Evolutionary conservation across 92 coral and sea anemone species (phyloP).

Genomic region (Palythoa caribaeorum): DNA sequence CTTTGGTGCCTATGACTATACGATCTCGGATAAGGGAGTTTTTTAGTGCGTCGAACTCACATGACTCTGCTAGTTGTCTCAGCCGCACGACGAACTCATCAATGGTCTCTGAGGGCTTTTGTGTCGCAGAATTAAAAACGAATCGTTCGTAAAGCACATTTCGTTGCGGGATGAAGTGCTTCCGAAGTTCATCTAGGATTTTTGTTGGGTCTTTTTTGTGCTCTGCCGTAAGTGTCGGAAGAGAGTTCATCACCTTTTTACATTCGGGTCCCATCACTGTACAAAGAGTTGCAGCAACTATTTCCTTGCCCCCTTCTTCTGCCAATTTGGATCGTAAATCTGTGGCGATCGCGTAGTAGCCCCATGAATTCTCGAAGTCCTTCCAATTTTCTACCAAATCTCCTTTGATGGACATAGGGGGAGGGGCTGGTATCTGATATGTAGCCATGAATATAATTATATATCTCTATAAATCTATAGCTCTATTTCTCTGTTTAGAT

Average conservation of each 20-base stretch:
- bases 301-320: constrained; percentile 28
- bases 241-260: constrained; percentile 53
- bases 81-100: constrained; percentile 35
- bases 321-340: constrained; percentile 43
- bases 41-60: constrained; percentile 44
- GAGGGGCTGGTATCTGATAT: constrained; percentile 56
- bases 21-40: constrained; percentile 55
- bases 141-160: constrained; percentile 48
- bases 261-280: constrained; percentile 41
- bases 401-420: constrained; percentile 55
- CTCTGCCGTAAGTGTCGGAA: constrained; percentile 42
- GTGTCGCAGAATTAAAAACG: constrained; percentile 53
- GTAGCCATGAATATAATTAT: constrained; percentile 39
- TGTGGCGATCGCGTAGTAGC: constrained; percentile 42
- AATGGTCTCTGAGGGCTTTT: constrained; percentile 48
- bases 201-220: constrained; percentile 51
- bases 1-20: constrained; percentile 51
- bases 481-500: constrained; percentile 17
- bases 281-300: constrained; percentile 44
- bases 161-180: constrained; percentile 57
- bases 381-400: constrained; percentile 58
- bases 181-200: constrained; percentile 48
- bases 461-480: constrained; percentile 18
- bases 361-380: constrained; percentile 57
- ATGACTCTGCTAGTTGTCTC: constrained; percentile 55